Evolutionary conservation across 2,888 invertebrate species (phyloP).

Genomic region (Rhaphigaster nebulosa): DNA sequence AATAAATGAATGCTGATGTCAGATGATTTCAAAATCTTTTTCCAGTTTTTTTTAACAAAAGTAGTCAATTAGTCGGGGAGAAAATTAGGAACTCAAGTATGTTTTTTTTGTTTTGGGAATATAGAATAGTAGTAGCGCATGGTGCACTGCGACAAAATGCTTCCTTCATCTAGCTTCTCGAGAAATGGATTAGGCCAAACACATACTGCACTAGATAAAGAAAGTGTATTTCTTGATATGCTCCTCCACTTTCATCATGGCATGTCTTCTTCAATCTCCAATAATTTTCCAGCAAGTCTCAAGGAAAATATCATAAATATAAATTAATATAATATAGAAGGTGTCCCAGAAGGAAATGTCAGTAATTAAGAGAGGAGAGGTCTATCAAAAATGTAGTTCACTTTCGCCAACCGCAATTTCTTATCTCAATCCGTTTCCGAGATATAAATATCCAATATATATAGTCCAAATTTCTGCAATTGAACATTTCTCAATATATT

Average conservation of each 20-base stretch:
- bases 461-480: no score
- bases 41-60: no score
- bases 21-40: neutral
- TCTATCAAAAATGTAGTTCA: no score
- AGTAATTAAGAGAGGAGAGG: no score
- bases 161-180: neutral
- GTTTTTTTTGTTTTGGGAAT: neutral
- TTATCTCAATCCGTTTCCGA: no score
- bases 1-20: neutral
- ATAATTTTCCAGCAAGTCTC: neutral
- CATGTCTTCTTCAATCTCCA: neutral
- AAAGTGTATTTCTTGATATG: neutral
- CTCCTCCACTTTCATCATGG: neutral
- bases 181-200: neutral
- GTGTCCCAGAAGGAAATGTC: no score
- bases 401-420: no score
- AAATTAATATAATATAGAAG: neutral
- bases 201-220: neutral
- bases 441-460: no score
- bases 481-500: no score
- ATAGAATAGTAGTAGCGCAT: neutral
- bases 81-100: no score
- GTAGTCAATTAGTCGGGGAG: no score
- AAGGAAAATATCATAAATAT: neutral
- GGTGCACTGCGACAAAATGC: neutral